These are phyloP conservation scores for Callocephalon fimbriatum DNA, from an alignment of 2,113 vertebrate genomes.

Conservation along the genomic window DNA sequence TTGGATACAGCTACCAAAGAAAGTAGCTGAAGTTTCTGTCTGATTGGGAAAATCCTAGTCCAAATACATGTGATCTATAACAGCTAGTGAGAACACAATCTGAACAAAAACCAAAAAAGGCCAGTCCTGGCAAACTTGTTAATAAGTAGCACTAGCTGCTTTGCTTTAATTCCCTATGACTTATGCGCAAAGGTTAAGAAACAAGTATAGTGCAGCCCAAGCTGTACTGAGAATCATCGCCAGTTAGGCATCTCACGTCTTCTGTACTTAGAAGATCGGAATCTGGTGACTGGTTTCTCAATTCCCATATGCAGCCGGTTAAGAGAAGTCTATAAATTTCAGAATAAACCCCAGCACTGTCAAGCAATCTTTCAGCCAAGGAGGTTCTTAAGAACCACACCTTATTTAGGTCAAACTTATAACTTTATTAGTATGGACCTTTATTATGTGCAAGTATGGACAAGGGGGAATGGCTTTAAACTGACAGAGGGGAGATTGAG, in stretches of 20 bases:
- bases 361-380: not conserved
- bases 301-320: not conserved
- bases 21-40: not conserved
- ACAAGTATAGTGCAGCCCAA: not conserved
- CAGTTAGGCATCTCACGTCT: not conserved
- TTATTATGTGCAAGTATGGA: not conserved
- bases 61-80: not conserved
- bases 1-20: not conserved
- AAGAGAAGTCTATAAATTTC: not conserved
- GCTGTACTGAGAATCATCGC: not conserved
- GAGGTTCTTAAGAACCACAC: not conserved
- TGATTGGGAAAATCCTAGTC: not conserved
- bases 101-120: not conserved
- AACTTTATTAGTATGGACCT: not conserved
- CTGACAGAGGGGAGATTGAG: not conserved
- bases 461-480: not conserved
- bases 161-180: not conserved
- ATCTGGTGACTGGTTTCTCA: too few species aligned
- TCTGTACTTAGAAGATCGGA: not conserved
- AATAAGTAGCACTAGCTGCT: not conserved
- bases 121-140: not conserved
- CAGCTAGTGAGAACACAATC: not conserved
- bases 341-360: not conserved
- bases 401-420: not conserved
- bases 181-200: not conserved